These are phyloP conservation scores for Anagrus nilaparvatae DNA, from an alignment of 1,140 invertebrate species.

Conservation along the genomic window DNA sequence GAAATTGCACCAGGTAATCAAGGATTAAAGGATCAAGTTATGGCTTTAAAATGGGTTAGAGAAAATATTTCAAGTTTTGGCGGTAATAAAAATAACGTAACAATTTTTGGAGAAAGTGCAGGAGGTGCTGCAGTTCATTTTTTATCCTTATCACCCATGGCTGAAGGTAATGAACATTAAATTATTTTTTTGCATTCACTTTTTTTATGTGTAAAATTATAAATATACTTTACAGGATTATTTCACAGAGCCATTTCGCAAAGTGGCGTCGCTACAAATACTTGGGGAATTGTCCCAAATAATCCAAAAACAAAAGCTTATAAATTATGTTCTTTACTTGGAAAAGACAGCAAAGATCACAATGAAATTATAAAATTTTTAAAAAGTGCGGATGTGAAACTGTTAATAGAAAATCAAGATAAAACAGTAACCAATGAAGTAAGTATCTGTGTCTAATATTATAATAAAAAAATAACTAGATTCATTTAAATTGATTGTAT, in stretches of 20 bases:
- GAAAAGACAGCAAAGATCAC: conserved; percentile 36
- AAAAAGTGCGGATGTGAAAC: conserved; percentile 25
- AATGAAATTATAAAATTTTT: conserved; percentile 38
- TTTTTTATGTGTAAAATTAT: no score
- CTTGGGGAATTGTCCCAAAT: conserved; percentile 31
- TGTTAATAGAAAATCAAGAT: conserved; percentile 10
- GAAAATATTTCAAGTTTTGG: conserved; percentile 50
- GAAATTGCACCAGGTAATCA: no score
- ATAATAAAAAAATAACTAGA: background rate
- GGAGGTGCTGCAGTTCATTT: conserved; percentile 37
- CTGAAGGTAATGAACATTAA: no score
- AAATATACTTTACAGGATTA: conserved; percentile 37
- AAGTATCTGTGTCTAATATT: background rate
- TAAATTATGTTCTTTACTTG: conserved; percentile 19
- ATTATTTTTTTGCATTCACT: no score
- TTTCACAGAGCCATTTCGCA: conserved; percentile 50
- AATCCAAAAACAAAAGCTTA: conserved; percentile 28
- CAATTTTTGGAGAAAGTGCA: no score
- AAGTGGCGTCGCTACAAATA: conserved; percentile 42
- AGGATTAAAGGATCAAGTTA: no score
- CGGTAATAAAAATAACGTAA: conserved; percentile 50
- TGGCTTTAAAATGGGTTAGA: no score
- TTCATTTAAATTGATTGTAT: background rate
- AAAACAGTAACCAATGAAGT: background rate
- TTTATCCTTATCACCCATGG: no score